phyloP scores from a whole-genome alignment of 2,888 invertebrate genomes.

The Melinopterus prodromus region DNA sequence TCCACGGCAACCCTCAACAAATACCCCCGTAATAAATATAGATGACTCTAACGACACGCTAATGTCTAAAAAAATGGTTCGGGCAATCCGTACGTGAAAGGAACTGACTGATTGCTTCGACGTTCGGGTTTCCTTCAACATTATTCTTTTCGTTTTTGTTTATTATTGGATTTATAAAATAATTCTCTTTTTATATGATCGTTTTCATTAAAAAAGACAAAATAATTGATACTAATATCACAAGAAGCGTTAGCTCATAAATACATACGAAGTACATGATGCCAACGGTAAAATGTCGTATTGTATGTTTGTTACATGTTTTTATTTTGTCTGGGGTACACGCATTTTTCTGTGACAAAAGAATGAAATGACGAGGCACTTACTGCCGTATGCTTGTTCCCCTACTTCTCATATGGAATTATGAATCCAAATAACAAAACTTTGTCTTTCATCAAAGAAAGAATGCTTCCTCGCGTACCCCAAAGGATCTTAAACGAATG shows the following conservation, averaged over 20 bases:
- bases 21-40: constrained; percentile 34
- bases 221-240: no score
- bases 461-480: background rate
- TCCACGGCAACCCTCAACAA: constrained; percentile 29
- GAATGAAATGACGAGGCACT: no score
- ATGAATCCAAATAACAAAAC: constrained; percentile 53
- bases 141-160: background rate
- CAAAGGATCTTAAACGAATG: background rate
- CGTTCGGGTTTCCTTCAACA: background rate
- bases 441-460: constrained; percentile 53
- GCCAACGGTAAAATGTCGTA: no score
- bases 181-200: no score
- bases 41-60: constrained; percentile 28
- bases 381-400: background rate
- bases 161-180: no score
- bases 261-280: no score
- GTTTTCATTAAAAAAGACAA: no score
- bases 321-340: no score
- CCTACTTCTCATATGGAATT: constrained; percentile 40
- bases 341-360: no score
- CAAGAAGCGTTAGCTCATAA: no score
- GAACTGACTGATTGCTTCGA: background rate
- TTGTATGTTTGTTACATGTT: no score
- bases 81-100: background rate
- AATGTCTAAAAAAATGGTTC: constrained; percentile 15